Conservation (phyloP, 35 echinoderm and acorn worm species). For the Stichopus chloronotus region DNA sequence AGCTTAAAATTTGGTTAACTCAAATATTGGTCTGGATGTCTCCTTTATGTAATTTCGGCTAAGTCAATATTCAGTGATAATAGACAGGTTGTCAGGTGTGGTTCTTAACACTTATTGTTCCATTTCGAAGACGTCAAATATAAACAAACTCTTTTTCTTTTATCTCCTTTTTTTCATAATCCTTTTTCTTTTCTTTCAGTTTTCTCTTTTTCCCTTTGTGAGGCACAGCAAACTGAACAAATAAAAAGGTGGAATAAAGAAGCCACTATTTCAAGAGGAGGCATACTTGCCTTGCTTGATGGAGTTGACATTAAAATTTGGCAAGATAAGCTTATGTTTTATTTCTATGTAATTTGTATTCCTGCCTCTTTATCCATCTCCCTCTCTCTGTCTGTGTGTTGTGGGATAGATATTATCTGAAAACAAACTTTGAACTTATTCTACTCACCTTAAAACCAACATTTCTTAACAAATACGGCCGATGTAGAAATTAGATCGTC, state of each 20-base stretch:
- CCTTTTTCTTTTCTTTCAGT: too few relatives aligned
- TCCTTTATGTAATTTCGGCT: background rate
- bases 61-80: background rate
- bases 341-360: too few relatives aligned
- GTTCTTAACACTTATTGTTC: constrained; percentile 1
- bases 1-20: background rate
- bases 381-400: too few relatives aligned
- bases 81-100: background rate
- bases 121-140: background rate
- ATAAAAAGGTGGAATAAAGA: too few relatives aligned
- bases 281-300: background rate
- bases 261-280: background rate
- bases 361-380: too few relatives aligned
- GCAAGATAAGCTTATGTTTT: background rate
- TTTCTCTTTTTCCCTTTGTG: too few relatives aligned
- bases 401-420: constrained; percentile 28
- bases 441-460: constrained; percentile 33
- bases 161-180: too few relatives aligned
- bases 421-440: constrained; percentile 33
- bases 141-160: background rate
- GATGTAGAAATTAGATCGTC: background rate
- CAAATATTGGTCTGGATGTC: background rate
- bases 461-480: constrained; percentile 26
- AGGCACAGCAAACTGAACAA: too few relatives aligned
- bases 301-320: background rate